Percentiles rank a stretch among this genome's conserved stretches.
Evolutionary conservation across 2,113 vertebrate species (phyloP).

Genomic region (Trematocara stigmaticum): DNA sequence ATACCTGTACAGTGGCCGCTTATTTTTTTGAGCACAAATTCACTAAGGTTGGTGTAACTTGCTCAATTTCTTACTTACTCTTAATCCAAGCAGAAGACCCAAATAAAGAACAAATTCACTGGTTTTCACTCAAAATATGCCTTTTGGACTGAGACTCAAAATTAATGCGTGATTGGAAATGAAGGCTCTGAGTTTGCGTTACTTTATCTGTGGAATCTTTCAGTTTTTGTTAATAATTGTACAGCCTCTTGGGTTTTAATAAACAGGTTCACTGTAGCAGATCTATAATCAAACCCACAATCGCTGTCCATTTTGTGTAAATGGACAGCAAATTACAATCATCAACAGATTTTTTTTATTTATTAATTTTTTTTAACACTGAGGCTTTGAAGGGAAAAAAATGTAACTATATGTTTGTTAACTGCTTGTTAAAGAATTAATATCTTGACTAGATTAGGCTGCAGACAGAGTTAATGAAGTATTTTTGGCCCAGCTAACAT

Average conservation of each 20-base stretch:
- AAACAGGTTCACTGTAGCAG: background rate
- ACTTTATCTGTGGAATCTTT: background rate
- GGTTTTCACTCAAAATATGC: background rate
- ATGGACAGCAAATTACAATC: background rate
- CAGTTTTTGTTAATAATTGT: background rate
- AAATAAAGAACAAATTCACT: background rate
- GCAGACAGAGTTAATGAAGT: background rate
- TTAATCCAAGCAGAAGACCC: background rate
- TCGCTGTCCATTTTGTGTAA: background rate
- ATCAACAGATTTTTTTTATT: background rate
- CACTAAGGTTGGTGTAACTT: background rate
- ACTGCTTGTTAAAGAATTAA: background rate
- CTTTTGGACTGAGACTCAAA: background rate
- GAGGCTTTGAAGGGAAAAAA: background rate
- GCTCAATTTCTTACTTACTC: background rate
- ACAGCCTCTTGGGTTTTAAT: background rate
- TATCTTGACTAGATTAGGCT: background rate
- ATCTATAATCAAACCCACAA: background rate
- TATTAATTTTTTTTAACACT: background rate
- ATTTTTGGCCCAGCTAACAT: background rate
- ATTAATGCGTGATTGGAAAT: background rate
- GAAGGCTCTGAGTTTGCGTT: background rate
- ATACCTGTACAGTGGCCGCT: background rate
- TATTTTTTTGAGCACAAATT: background rate
- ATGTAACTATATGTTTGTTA: background rate